These are phyloP conservation scores for Sebastes trivittatus DNA, from an alignment of 2,797 vertebrate species.

Conservation along the genomic window DNA sequence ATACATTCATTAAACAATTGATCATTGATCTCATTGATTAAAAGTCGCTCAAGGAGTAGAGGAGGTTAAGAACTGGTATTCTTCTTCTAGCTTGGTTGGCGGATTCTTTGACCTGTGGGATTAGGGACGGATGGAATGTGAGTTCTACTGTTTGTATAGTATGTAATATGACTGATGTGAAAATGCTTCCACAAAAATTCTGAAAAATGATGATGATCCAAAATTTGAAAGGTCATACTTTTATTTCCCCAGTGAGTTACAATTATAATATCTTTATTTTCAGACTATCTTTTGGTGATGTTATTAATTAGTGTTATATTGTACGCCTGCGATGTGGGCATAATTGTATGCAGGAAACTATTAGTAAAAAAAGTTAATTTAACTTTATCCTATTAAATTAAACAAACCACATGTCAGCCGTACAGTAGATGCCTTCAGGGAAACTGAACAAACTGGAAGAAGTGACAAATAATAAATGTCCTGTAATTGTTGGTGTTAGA, in stretches of 20 bases:
- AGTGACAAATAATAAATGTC: slow-evolving; percentile 44
- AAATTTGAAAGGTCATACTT: no score
- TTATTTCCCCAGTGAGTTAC: neutral
- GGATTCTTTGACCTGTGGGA: no score
- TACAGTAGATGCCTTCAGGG: neutral
- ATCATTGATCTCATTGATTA: no score
- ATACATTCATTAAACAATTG: neutral
- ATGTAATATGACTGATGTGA: no score
- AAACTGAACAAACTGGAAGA: neutral
- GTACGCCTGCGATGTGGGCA: neutral
- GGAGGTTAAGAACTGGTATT: no score
- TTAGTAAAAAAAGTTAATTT: neutral
- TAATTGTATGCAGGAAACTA: neutral
- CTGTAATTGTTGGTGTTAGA: slow-evolving; percentile 49
- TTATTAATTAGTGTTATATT: neutral
- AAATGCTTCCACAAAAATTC: no score
- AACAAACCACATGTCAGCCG: neutral
- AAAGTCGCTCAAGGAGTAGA: no score
- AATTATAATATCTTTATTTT: neutral
- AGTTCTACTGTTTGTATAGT: no score
- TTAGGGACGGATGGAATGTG: no score
- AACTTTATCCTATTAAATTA: neutral
- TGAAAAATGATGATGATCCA: neutral
- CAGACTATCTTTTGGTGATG: neutral
- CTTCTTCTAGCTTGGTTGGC: no score